phyloP scores from a whole-genome alignment of 2,113 vertebrate genomes.

The Centropus unirufus region DNA sequence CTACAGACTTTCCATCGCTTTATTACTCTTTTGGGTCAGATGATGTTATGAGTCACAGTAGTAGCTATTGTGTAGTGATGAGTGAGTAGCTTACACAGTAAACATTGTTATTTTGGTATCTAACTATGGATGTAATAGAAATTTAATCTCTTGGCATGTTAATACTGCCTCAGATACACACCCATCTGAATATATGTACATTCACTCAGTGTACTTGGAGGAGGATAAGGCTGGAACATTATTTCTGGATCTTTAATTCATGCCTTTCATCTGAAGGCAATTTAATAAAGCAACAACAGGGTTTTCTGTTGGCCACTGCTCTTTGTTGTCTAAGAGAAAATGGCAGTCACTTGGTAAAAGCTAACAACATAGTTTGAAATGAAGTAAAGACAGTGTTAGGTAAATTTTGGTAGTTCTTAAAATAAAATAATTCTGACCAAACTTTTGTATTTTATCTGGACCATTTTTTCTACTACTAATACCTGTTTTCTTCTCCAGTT shows the following conservation, averaged over 20 bases:
- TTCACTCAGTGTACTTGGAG: background rate
- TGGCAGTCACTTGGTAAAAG: background rate
- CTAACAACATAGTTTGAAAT: background rate
- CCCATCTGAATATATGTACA: background rate
- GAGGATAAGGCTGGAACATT: background rate
- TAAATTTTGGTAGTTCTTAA: background rate
- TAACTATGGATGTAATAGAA: background rate
- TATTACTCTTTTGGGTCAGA: background rate
- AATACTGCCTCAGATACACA: background rate
- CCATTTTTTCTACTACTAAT: background rate
- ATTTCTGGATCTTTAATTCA: background rate
- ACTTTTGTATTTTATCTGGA: background rate
- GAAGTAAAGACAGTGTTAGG: background rate
- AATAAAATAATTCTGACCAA: background rate
- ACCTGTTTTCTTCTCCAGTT: background rate
- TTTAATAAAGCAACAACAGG: background rate
- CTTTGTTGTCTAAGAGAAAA: background rate
- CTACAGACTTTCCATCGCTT: background rate
- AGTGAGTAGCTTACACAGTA: background rate
- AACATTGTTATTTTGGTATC: constrained; percentile 31
- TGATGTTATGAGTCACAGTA: background rate
- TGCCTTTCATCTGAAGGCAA: constrained; percentile 33
- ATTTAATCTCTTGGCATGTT: background rate
- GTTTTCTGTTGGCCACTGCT: background rate
- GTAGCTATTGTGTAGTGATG: background rate